Conservation (phyloP, 2,888 invertebrate species). For the Spilosoma lubricipeda region DNA sequence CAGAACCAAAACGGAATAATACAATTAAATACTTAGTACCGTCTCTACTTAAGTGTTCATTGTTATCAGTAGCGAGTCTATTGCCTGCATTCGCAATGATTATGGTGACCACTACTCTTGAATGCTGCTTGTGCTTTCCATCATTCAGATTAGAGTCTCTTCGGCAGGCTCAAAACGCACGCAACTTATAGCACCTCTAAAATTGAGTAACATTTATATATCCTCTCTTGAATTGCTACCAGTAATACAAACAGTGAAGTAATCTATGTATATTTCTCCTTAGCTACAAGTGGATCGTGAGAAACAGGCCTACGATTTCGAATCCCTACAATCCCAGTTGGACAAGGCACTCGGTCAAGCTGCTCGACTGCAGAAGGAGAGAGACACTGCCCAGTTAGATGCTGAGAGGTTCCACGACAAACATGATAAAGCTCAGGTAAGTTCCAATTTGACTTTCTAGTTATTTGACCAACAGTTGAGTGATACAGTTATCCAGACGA, state of each 20-base stretch:
- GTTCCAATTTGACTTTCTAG: slow-evolving; percentile 14
- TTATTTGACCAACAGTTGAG: too few relatives aligned
- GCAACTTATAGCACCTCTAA: not conserved
- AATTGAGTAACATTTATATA: not conserved
- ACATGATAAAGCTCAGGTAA: slow-evolving; percentile 95
- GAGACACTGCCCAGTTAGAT: slow-evolving; percentile 94
- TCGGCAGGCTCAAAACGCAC: too few relatives aligned
- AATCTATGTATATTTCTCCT: not conserved
- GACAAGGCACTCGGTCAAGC: slow-evolving; percentile 96
- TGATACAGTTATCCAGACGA: too few relatives aligned
- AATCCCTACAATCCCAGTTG: slow-evolving; percentile 95
- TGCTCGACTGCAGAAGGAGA: slow-evolving; percentile 95
- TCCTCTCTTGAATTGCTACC: not conserved
- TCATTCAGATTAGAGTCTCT: too few relatives aligned
- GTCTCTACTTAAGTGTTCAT: too few relatives aligned
- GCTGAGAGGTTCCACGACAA: slow-evolving; percentile 95
- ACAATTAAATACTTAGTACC: too few relatives aligned
- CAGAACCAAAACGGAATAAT: too few relatives aligned
- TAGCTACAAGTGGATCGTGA: slow-evolving; percentile 96
- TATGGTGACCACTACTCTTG: too few relatives aligned
- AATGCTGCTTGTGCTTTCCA: too few relatives aligned
- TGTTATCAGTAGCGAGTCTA: too few relatives aligned
- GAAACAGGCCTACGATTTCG: slow-evolving; percentile 96
- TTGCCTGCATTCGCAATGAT: too few relatives aligned
- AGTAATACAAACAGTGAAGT: not conserved